phyloP scores from a whole-genome alignment of 2,888 invertebrate species.

The Candidula unifasciata region DNA sequence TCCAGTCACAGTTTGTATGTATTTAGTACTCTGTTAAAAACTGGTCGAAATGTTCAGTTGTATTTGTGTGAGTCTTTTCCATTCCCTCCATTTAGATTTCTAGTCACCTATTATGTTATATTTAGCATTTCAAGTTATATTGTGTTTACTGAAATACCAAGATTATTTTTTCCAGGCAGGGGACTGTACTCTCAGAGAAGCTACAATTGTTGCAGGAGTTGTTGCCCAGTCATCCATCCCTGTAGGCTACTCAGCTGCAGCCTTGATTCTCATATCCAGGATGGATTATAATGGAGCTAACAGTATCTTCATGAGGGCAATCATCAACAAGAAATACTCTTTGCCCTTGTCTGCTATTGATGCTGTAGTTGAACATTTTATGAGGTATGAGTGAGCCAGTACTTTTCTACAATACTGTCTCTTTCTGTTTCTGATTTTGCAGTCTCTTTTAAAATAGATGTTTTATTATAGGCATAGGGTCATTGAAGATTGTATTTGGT shows the following conservation, averaged over 20 bases:
- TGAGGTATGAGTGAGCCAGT: slow-evolving; percentile 82
- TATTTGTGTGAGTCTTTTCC: no score
- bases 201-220: slow-evolving; percentile 95
- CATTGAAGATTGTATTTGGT: background rate
- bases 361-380: slow-evolving; percentile 94
- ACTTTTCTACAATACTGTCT: no score
- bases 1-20: no score
- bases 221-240: slow-evolving; percentile 94
- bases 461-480: no score
- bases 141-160: background rate
- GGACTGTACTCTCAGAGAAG: slow-evolving; percentile 95
- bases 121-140: background rate
- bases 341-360: slow-evolving; percentile 96
- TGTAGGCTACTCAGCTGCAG: slow-evolving; percentile 95
- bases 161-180: slow-evolving; percentile 79
- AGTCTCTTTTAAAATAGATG: no score
- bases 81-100: no score
- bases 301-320: slow-evolving; percentile 93
- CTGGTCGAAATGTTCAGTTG: no score
- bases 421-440: no score
- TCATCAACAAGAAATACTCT: slow-evolving; percentile 98
- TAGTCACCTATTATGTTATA: no score
- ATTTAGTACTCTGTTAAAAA: no score
- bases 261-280: slow-evolving; percentile 95
- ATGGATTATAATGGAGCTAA: slow-evolving; percentile 93